These are phyloP conservation scores for Vidua chalybeata DNA, from an alignment of 2,113 vertebrate species.

Conservation along the genomic window DNA sequence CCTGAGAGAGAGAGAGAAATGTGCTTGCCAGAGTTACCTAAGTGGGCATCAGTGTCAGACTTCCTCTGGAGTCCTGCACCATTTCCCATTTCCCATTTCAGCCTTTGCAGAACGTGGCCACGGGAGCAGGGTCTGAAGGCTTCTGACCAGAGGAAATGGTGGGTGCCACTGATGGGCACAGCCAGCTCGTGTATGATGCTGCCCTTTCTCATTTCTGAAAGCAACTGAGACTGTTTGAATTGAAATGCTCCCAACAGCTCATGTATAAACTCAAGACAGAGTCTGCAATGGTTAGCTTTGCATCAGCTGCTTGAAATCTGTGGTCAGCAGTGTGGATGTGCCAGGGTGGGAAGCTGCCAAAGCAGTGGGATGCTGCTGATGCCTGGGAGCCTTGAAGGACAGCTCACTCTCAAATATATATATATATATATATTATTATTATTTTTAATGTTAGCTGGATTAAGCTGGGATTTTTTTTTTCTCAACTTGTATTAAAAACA, in stretches of 20 bases:
- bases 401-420: background rate
- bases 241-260: background rate
- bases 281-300: background rate
- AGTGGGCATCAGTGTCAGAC: background rate
- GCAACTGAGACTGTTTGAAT: conserved; percentile 7
- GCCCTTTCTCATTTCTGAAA: background rate
- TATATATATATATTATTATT: background rate
- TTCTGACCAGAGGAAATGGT: background rate
- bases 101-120: background rate
- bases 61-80: background rate
- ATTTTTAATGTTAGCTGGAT: background rate
- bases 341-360: background rate
- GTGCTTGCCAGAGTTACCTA: no score
- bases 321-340: background rate
- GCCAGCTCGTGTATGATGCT: background rate
- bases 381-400: background rate
- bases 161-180: background rate
- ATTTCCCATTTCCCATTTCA: background rate
- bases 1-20: no score
- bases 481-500: background rate
- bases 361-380: background rate
- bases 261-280: background rate
- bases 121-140: background rate
- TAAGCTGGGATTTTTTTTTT: background rate
- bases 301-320: background rate